Conservation (phyloP, 2,888 invertebrate species). For the Scrobipalpa atriplicella region DNA sequence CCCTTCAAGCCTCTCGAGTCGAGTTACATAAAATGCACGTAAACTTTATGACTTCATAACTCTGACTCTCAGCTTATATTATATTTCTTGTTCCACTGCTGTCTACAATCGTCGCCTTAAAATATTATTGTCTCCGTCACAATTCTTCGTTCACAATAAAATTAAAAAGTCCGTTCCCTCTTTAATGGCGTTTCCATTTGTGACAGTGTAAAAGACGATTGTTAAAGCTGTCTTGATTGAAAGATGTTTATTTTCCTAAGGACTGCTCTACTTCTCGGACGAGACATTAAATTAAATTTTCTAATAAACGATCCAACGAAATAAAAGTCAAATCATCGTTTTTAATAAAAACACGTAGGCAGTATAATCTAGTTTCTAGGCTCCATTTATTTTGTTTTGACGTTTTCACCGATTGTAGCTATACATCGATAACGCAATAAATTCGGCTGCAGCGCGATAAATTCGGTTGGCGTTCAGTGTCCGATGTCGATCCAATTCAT, state of each 20-base stretch:
- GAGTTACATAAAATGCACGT: constrained; percentile 18
- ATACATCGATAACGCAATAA: constrained; percentile 10
- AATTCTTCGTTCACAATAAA: constrained; percentile 19
- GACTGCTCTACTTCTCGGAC: background rate
- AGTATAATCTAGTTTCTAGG: background rate
- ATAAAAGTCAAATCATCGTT: background rate
- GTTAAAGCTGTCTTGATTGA: constrained; percentile 15
- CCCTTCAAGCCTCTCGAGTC: background rate
- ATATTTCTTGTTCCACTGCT: constrained; percentile 11
- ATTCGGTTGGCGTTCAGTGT: constrained; percentile 20
- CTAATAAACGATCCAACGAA: background rate
- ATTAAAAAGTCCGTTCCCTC: constrained; percentile 16
- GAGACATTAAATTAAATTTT: background rate
- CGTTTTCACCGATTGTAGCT: constrained; percentile 5
- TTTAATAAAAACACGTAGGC: background rate
- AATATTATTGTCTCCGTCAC: constrained; percentile 14
- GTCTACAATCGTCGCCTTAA: constrained; percentile 15
- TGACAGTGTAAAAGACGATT: constrained; percentile 17
- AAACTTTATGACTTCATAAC: constrained; percentile 23
- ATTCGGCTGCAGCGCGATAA: constrained; percentile 15
- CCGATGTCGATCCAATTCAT: constrained; percentile 26
- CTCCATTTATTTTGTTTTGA: background rate
- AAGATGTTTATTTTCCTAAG: constrained; percentile 10
- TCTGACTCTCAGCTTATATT: constrained; percentile 8
- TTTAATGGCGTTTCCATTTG: constrained; percentile 23